Percentiles rank a stretch among this genome's conserved stretches.
Evolutionary conservation across 1,140 invertebrate species (phyloP).

Genomic region (Euura lappo): DNA sequence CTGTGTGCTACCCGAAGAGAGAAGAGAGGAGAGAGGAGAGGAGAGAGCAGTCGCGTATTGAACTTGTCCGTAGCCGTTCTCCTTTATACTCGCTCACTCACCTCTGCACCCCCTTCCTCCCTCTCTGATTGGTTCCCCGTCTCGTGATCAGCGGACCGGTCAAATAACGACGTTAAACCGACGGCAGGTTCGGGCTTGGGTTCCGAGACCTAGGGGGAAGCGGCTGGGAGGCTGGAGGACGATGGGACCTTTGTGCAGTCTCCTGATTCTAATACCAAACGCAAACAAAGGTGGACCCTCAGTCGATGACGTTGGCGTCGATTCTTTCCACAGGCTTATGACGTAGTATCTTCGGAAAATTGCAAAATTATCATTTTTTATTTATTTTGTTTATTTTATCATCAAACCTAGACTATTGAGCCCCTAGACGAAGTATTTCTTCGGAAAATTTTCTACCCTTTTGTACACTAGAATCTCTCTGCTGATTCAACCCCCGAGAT

Average conservation of each 20-base stretch:
- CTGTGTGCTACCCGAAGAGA: slow-evolving; percentile 50
- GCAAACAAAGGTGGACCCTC: neutral
- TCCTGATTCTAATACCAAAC: slow-evolving; percentile 2
- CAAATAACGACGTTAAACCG: slow-evolving; percentile 7
- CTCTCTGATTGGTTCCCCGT: slow-evolving; percentile 12
- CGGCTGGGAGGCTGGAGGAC: neutral
- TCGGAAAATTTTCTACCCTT: too few relatives aligned
- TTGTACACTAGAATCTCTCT: too few relatives aligned
- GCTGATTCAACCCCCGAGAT: too few relatives aligned
- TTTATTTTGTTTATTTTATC: too few relatives aligned
- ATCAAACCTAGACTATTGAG: too few relatives aligned
- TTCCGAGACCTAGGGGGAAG: neutral
- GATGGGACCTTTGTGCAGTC: neutral
- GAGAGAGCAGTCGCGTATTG: slow-evolving; percentile 45
- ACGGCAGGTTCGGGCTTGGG: neutral
- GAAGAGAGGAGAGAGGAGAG: neutral
- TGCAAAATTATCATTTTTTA: too few relatives aligned
- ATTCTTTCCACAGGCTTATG: neutral
- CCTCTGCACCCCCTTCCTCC: slow-evolving; percentile 13
- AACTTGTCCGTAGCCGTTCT: slow-evolving; percentile 56
- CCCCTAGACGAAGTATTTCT: too few relatives aligned
- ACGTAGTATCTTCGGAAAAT: too few relatives aligned
- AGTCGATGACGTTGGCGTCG: neutral
- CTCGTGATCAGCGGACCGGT: slow-evolving; percentile 6
- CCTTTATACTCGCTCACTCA: slow-evolving; percentile 57